These are phyloP conservation scores for Meriones psammophilus DNA, from an alignment of 2,797 vertebrate species.

Conservation along the genomic window DNA sequence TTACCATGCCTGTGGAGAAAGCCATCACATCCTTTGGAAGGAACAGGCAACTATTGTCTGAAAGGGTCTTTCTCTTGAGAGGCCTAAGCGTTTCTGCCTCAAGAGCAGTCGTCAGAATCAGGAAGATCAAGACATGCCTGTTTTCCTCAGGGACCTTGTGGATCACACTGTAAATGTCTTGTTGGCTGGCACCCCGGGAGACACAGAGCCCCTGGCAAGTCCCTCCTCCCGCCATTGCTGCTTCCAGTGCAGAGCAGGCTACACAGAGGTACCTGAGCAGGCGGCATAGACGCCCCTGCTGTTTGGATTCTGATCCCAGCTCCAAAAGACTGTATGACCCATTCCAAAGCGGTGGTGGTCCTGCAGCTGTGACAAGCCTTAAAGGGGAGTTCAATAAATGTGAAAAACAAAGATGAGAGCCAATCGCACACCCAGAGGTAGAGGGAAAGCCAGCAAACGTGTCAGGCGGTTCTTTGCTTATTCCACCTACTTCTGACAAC, in stretches of 20 bases:
- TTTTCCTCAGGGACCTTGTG: slow-evolving; percentile 93
- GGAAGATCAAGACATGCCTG: slow-evolving; percentile 91
- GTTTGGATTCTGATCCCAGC: slow-evolving; percentile 95
- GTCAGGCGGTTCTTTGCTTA: slow-evolving; percentile 96
- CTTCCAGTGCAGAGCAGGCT: slow-evolving; percentile 93
- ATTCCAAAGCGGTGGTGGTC: slow-evolving; percentile 95
- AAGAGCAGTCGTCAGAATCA: slow-evolving; percentile 90
- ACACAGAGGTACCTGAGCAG: slow-evolving; percentile 90
- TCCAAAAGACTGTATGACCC: slow-evolving; percentile 94
- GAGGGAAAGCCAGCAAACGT: slow-evolving; percentile 96
- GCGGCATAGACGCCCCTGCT: slow-evolving; percentile 93
- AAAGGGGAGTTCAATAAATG: slow-evolving; percentile 98
- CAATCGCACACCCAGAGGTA: slow-evolving; percentile 98
- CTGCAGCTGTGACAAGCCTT: slow-evolving; percentile 96
- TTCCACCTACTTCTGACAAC: slow-evolving; percentile 97
- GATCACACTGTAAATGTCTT: slow-evolving; percentile 93
- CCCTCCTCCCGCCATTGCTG: slow-evolving; percentile 95
- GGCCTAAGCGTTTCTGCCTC: slow-evolving; percentile 81
- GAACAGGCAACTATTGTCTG: slow-evolving; percentile 94
- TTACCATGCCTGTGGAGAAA: slow-evolving; percentile 98
- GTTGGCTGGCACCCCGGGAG: slow-evolving; percentile 92
- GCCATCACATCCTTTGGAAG: slow-evolving; percentile 96
- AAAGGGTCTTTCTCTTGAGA: slow-evolving; percentile 96
- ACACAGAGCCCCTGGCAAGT: slow-evolving; percentile 93
- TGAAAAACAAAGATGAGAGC: slow-evolving; percentile 98